Percentiles rank a stretch among this genome's conserved stretches.
These are phyloP conservation scores for Sylvia atricapilla DNA, from an alignment of 2,113 vertebrate genomes.

Conservation along the genomic window DNA sequence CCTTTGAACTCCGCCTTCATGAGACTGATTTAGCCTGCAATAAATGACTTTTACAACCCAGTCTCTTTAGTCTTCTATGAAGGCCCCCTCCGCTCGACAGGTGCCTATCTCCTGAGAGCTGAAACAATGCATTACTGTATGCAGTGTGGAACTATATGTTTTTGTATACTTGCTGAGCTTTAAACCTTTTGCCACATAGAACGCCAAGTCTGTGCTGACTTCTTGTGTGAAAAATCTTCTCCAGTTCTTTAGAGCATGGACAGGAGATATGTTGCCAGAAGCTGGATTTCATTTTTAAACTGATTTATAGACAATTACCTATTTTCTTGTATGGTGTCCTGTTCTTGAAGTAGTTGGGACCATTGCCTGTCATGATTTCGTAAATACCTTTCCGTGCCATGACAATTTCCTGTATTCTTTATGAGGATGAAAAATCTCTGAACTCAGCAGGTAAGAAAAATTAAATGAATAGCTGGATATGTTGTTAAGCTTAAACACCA, in stretches of 20 bases:
- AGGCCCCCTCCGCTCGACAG: background rate
- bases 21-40: background rate
- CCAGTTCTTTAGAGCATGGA: background rate
- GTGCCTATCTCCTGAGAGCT: background rate
- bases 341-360: rapidly evolving
- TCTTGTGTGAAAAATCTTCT: background rate
- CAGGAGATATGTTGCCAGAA: background rate
- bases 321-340: background rate
- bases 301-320: background rate
- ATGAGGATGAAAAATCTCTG: background rate
- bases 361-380: rapidly evolving
- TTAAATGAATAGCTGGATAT: background rate
- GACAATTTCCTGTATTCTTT: background rate
- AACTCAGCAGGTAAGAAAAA: background rate
- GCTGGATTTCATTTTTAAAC: background rate
- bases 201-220: background rate
- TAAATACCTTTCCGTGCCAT: background rate
- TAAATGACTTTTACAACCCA: background rate
- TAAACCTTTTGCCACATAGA: background rate
- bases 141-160: background rate
- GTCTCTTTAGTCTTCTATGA: background rate
- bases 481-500: background rate
- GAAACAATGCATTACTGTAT: background rate
- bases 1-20: background rate
- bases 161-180: background rate